These are phyloP conservation scores for Polietes domitor DNA, from an alignment of 2,888 invertebrate genomes.

Conservation along the genomic window DNA sequence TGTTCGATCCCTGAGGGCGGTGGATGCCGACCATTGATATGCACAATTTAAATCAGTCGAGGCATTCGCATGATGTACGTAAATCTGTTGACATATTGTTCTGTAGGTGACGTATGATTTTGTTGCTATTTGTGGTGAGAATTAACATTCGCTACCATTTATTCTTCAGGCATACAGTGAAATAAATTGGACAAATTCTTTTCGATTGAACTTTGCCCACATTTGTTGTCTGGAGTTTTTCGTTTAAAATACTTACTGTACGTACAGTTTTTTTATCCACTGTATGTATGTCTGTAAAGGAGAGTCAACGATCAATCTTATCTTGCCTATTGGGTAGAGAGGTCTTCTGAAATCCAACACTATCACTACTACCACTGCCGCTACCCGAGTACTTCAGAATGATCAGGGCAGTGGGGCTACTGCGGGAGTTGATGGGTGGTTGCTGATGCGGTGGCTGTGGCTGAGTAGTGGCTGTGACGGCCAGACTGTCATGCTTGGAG, in stretches of 20 bases:
- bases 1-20: no score
- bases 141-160: no score
- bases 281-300: constrained; percentile 26
- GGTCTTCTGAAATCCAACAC: constrained; percentile 70
- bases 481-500: constrained; percentile 70
- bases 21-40: no score
- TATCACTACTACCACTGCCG: constrained; percentile 69
- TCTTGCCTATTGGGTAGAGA: constrained; percentile 72
- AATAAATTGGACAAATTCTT: no score
- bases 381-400: constrained; percentile 67
- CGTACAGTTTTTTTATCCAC: background rate
- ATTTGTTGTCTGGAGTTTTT: background rate
- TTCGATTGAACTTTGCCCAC: no score
- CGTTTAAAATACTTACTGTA: background rate
- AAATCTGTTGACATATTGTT: no score
- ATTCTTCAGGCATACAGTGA: no score
- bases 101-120: no score
- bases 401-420: constrained; percentile 65
- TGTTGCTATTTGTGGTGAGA: no score
- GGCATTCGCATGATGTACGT: no score
- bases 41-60: no score
- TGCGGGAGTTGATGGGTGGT: constrained; percentile 52
- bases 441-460: constrained; percentile 53
- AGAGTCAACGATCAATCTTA: constrained; percentile 57
- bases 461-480: constrained; percentile 55